Conservation (phyloP, 2,888 invertebrate genomes). For the Sesia bembeciformis region DNA sequence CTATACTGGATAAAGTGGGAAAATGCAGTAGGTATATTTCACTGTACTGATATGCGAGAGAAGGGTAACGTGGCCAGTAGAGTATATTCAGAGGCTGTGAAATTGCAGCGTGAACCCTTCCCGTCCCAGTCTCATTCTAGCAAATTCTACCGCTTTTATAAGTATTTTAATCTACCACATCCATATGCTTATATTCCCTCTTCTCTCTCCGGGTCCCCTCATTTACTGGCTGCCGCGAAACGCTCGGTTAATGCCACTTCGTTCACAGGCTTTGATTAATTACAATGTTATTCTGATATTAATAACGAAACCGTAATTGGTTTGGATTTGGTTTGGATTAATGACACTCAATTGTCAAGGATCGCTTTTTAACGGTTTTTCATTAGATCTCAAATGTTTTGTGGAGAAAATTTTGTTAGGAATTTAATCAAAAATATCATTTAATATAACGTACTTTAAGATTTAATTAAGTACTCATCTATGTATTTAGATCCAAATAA, state of each 20-base stretch:
- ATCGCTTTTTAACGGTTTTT: conserved; percentile 6
- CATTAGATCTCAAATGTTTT: background rate
- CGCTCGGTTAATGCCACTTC: conserved; percentile 33
- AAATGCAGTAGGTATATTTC: too few species aligned
- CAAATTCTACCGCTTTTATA: too few species aligned
- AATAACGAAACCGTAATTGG: conserved; percentile 17
- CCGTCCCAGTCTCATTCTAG: too few species aligned
- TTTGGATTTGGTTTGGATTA: conserved; percentile 9
- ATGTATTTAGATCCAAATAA: too few species aligned
- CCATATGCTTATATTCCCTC: conserved; percentile 8
- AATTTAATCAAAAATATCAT: too few species aligned
- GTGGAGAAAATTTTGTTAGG: background rate
- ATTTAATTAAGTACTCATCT: too few species aligned
- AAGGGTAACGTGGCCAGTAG: too few species aligned
- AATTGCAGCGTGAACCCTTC: too few species aligned
- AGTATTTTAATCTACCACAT: conserved; percentile 14
- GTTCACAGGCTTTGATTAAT: conserved; percentile 32
- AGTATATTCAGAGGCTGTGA: too few species aligned
- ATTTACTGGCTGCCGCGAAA: conserved; percentile 31
- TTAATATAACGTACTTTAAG: too few species aligned
- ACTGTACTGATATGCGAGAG: too few species aligned
- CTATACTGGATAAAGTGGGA: too few species aligned
- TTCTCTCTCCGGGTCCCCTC: conserved; percentile 13
- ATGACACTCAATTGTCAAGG: conserved; percentile 7
- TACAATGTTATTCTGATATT: conserved; percentile 30